Conservation (phyloP, 2,797 vertebrate species). For the Peromyscus aztecus region DNA sequence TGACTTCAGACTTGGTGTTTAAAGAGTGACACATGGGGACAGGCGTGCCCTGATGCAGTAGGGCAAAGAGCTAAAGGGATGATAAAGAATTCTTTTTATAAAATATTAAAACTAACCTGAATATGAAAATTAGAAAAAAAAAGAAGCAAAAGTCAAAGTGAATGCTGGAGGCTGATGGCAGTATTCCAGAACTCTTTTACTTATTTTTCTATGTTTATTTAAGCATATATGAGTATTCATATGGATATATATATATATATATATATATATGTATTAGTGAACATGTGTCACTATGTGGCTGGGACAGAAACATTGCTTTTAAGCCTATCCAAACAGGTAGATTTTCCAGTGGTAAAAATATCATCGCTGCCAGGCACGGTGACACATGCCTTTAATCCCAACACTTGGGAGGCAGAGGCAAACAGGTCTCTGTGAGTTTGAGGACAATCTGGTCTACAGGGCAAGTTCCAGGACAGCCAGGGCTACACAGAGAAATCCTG, state of each 20-base stretch:
- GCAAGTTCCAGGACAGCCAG: neutral
- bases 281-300: neutral
- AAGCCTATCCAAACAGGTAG: neutral
- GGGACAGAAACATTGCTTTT: constrained; percentile 16
- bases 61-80: neutral
- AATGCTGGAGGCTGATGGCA: neutral
- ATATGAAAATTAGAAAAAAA: neutral
- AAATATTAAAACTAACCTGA: constrained; percentile 25
- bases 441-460: neutral
- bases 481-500: neutral
- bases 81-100: constrained; percentile 46
- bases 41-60: neutral
- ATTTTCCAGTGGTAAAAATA: constrained; percentile 47
- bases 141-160: neutral
- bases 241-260: no score
- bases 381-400: neutral
- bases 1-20: neutral
- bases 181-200: neutral
- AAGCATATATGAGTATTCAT: neutral
- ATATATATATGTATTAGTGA: neutral
- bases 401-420: neutral
- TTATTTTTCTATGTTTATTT: neutral
- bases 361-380: neutral
- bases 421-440: neutral
- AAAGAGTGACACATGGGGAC: neutral